A percentile compares a stretch with the other conserved stretches of the same genome.
Evolutionary conservation across 92 coral and sea anemone species (phyloP).

Genomic region (Metridium senile): DNA sequence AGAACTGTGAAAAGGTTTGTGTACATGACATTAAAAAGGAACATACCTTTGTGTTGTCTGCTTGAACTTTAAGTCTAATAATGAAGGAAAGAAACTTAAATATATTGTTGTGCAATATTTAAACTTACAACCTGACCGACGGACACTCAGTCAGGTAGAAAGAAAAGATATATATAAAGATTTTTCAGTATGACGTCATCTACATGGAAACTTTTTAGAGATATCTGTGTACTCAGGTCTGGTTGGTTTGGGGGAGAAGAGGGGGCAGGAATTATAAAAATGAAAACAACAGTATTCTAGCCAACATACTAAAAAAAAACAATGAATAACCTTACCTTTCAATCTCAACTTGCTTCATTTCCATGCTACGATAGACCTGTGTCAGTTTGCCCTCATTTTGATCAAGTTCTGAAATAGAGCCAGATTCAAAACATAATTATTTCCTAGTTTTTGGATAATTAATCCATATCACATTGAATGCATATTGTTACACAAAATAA

Average conservation of each 20-base stretch:
- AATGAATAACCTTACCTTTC: constrained; percentile 85
- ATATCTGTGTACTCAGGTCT: neutral
- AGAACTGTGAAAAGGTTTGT: too few species aligned
- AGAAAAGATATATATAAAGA: too few species aligned
- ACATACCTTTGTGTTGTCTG: constrained; percentile 76
- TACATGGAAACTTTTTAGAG: too few species aligned
- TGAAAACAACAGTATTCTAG: too few species aligned
- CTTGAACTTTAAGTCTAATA: constrained; percentile 76
- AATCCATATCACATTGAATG: too few species aligned
- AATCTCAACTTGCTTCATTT: constrained; percentile 83
- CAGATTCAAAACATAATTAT: constrained; percentile 1
- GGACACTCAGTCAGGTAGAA: too few species aligned
- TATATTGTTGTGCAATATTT: neutral
- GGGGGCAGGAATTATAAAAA: neutral
- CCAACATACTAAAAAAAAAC: too few species aligned
- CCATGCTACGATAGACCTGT: constrained; percentile 82
- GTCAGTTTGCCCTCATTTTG: constrained; percentile 72
- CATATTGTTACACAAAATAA: neutral
- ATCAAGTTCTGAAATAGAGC: constrained; percentile 64
- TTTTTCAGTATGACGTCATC: too few species aligned
- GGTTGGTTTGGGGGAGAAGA: neutral
- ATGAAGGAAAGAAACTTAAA: neutral
- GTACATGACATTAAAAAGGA: neutral
- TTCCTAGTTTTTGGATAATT: neutral
- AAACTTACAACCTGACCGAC: too few species aligned